Conservation (phyloP, 2,113 vertebrate genomes). For the Cariama cristata region DNA sequence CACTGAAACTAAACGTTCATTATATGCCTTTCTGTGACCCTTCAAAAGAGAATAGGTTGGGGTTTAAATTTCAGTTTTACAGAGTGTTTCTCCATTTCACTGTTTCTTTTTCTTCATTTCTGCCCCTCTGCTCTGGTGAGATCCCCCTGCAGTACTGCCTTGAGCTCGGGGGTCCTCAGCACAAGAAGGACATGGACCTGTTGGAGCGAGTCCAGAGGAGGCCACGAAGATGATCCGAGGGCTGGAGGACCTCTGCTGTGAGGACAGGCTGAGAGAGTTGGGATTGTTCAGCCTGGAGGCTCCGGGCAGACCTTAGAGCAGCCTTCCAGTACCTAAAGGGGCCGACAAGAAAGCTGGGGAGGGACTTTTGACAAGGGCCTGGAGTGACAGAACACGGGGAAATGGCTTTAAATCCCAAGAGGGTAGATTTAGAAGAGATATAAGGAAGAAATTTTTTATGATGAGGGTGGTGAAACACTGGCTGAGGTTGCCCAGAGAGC, state of each 20-base stretch:
- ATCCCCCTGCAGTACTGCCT: not conserved
- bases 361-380: not conserved
- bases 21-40: not conserved
- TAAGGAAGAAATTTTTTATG: not conserved
- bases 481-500: not conserved
- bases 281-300: not conserved
- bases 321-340: not conserved
- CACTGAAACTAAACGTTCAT: not conserved
- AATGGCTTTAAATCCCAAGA: not conserved
- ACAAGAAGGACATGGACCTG: not conserved
- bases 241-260: not conserved
- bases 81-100: not conserved
- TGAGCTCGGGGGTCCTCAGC: not conserved
- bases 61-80: not conserved
- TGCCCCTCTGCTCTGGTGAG: not conserved
- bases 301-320: not conserved
- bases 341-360: not conserved
- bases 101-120: not conserved
- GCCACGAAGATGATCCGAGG: not conserved
- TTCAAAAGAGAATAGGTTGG: not conserved
- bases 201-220: not conserved
- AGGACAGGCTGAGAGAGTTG: not conserved
- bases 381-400: fast-evolving
- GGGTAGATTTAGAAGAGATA: not conserved
- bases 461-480: not conserved